Base-by-base conservation (phyloP, 2,888 invertebrate species). In the Gnatocerus cornutus region DNA sequence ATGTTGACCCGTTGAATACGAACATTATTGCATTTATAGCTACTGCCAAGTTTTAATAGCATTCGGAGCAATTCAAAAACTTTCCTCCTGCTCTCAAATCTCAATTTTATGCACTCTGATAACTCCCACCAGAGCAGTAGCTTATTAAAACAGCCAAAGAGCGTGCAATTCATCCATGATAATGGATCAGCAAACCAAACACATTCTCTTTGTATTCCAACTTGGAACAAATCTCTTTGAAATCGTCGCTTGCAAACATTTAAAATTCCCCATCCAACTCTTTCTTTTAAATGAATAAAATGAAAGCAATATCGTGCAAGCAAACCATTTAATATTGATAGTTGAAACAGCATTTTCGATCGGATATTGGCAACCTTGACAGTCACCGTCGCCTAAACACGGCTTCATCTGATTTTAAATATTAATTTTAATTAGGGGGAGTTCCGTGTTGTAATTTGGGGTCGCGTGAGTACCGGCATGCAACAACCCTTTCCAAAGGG, bases 381-480 rank as follows among this genome's bases (percentile, higher is more conserved):
- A 37, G 37, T 21, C 21, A 1, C 16, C 48, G 48, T 48, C 48
- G 48, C 16, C 37, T 37, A n/a, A n/a, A 37, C 37, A n/a, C 37
- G 3, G 37, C 8, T n/a, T n/a, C 37, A 37, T 37, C 56, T n/a
- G 16, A 8, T 56, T 39, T 21, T 3, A 56, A 56, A 56, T 56
- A 56, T 56, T 56, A 56, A 56, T 56, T 56, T 41, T 56, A 56
- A 56, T 56, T 56, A 56, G 41, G 7, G 27, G 56, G 39, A 29
- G 50, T 50, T 50, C 30, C 50, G 50, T 14, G 41, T 13, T 9
- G 12, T 21, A 21, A 41, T 56, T 56, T 33, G 37, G 41, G 14
- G 29, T 52, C 52, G 52, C 52, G 52, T 52, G 52, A 27, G 3
- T 16, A 13, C 29, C 5, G 29, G 21, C 52, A 52, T 52, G 52